Conservation (phyloP, 2,888 invertebrate species). For the Caradrina kadenii region DNA sequence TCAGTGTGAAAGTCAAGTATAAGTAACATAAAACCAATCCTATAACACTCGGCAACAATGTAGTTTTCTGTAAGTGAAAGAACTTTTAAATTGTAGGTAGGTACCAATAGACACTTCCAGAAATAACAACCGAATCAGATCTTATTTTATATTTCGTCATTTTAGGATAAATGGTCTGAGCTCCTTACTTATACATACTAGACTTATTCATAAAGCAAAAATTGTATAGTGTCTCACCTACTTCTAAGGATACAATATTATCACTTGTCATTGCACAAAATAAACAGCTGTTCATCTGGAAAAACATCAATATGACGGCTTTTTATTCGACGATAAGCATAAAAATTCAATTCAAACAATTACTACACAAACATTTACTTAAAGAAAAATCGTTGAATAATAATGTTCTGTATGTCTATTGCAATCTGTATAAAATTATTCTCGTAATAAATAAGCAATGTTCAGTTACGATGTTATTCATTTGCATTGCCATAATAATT, state of each 20-base stretch:
- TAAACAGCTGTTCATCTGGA: conserved; percentile 17
- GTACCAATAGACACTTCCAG: too few relatives aligned
- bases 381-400: conserved; percentile 7
- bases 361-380: neutral
- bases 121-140: too few relatives aligned
- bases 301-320: conserved; percentile 1
- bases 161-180: neutral
- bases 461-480: conserved; percentile 43
- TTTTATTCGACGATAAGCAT: conserved; percentile 20
- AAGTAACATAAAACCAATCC: too few relatives aligned
- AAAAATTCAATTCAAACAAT: conserved; percentile 16
- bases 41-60: too few relatives aligned
- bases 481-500: conserved; percentile 3
- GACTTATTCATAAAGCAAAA: too few relatives aligned
- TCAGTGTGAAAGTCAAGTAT: too few relatives aligned
- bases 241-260: neutral
- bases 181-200: too few relatives aligned
- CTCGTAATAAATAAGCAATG: neutral
- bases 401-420: neutral
- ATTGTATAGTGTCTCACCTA: neutral
- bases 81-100: too few relatives aligned
- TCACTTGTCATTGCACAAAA: conserved; percentile 8
- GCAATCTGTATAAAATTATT: too few relatives aligned
- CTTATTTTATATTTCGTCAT: too few relatives aligned
- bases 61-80: too few relatives aligned